phyloP scores from a whole-genome alignment of 1,140 invertebrate species.

The Drosophila nigromelanica region DNA sequence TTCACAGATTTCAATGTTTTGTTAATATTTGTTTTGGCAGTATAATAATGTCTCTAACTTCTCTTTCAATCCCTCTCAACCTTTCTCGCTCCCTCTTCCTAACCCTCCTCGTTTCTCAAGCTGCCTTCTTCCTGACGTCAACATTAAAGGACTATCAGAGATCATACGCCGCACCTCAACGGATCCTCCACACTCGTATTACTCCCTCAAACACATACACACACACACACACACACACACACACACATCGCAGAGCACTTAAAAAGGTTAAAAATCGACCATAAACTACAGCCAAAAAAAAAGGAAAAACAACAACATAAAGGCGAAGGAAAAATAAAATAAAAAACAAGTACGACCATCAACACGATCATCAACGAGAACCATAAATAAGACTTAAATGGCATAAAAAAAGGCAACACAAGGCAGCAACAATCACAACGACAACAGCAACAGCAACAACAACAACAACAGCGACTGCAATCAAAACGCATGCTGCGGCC shows the following conservation, averaged over 20 bases:
- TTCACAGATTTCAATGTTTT: too few relatives aligned
- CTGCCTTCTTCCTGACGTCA: too few relatives aligned
- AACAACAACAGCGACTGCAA: constrained; percentile 55
- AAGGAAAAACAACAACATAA: constrained; percentile 28
- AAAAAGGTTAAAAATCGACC: constrained; percentile 54
- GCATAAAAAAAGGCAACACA: constrained; percentile 66
- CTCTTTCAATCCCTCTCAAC: background rate
- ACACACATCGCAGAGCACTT: constrained; percentile 13
- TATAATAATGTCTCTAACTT: too few relatives aligned
- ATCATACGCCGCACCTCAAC: background rate
- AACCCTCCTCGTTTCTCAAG: too few relatives aligned
- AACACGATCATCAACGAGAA: constrained; percentile 81
- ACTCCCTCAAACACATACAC: constrained; percentile 11
- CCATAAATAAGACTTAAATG: constrained; percentile 81
- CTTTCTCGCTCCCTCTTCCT: background rate
- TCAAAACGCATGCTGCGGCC: constrained; percentile 70
- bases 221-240: background rate
- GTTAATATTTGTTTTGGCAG: too few relatives aligned
- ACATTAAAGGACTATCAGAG: background rate
- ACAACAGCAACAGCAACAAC: constrained; percentile 40
- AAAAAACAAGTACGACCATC: constrained; percentile 66
- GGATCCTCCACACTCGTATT: constrained; percentile 11
- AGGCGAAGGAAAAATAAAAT: constrained; percentile 21
- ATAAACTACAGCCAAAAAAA: constrained; percentile 51
- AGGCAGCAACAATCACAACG: constrained; percentile 16